Percentiles rank a stretch among this genome's conserved stretches.
These are phyloP conservation scores for Pollenia angustigena DNA, from an alignment of 2,888 invertebrate genomes.

Conservation along the genomic window DNA sequence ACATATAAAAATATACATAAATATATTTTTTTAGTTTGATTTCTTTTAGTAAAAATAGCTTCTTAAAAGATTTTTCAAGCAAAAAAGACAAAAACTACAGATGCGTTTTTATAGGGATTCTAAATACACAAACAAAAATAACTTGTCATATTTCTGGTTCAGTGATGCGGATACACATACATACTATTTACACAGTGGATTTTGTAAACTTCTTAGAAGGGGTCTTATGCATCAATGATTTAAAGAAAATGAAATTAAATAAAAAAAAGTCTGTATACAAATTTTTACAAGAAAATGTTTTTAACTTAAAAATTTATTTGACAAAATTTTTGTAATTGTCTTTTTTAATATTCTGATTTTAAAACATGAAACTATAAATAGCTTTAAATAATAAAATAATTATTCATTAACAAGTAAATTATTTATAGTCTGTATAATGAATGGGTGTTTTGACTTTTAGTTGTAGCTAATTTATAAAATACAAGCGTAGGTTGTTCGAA, in stretches of 20 bases:
- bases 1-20: neutral
- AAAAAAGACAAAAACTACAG: conserved; percentile 6
- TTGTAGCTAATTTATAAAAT: neutral
- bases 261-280: neutral
- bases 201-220: conserved; percentile 79
- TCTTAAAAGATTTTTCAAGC: conserved; percentile 22
- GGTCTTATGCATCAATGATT: conserved; percentile 80
- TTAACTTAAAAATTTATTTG: too few species aligned
- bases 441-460: conserved; percentile 22
- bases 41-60: conserved; percentile 37
- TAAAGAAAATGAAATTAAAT: conserved; percentile 46
- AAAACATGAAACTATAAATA: too few species aligned
- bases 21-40: conserved; percentile 5
- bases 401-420: too few species aligned
- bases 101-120: conserved; percentile 60
- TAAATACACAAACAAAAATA: conserved; percentile 66
- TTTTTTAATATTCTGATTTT: too few species aligned
- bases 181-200: conserved; percentile 13
- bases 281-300: neutral
- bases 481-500: conserved; percentile 37
- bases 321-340: too few species aligned
- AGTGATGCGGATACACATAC: conserved; percentile 53
- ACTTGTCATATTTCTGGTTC: conserved; percentile 70
- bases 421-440: neutral
- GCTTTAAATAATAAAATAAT: too few species aligned